Evolutionary conservation across 2,888 invertebrate species (phyloP).

Genomic region (Tolmerus cingulatus): DNA sequence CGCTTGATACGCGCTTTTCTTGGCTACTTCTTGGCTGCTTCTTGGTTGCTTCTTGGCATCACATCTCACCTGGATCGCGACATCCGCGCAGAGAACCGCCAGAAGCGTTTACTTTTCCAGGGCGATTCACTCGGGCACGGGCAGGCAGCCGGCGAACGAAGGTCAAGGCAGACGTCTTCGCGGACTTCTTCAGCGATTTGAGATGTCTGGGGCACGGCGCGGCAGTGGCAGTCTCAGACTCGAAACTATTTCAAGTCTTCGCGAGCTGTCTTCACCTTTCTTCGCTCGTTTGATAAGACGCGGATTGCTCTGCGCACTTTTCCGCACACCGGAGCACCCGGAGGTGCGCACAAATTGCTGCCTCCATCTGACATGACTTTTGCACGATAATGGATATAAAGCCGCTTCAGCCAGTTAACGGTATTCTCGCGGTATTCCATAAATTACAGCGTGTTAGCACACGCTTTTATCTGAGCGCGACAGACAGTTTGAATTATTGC

Average conservation of each 20-base stretch:
- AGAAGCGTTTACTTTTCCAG: not conserved
- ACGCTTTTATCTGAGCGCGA: not conserved
- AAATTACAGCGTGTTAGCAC: not conserved
- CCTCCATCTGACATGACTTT: not conserved
- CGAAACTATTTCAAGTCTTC: not conserved
- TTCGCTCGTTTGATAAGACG: not conserved
- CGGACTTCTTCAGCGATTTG: not conserved
- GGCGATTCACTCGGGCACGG: not conserved
- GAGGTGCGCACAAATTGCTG: not conserved
- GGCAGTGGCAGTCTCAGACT: not conserved
- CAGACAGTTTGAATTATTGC: not conserved
- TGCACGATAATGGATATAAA: not conserved
- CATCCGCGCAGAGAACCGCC: not conserved
- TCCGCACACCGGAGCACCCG: not conserved
- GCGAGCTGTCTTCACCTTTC: not conserved
- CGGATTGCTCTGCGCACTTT: not conserved
- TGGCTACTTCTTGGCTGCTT: not conserved
- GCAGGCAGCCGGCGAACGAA: not conserved
- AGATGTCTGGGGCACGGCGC: not conserved
- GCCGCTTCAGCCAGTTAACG: not conserved
- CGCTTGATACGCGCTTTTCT: not conserved
- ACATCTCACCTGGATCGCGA: not conserved
- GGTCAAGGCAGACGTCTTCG: not conserved
- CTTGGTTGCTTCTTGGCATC: not conserved
- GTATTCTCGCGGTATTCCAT: not conserved